Conservation (phyloP, 2,888 invertebrate species). For the Xanthorhoe designata region DNA sequence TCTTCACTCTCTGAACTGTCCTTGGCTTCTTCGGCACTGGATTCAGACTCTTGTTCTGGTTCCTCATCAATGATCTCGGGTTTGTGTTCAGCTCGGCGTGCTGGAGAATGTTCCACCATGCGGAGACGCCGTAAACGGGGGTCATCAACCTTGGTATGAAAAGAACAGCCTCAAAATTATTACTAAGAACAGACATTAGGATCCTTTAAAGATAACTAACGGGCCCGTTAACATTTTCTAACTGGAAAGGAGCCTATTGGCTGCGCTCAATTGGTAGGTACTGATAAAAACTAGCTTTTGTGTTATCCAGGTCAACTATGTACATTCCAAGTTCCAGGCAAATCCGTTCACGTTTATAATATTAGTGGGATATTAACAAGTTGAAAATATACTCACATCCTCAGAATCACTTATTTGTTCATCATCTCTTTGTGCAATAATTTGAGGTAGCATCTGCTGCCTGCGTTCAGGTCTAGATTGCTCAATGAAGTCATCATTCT, state of each 20-base stretch:
- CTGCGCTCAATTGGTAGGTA: too few species aligned
- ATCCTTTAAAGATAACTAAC: too few species aligned
- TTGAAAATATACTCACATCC: conserved; percentile 60
- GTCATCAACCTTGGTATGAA: conserved; percentile 88
- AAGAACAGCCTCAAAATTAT: background rate
- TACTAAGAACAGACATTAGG: background rate
- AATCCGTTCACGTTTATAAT: too few species aligned
- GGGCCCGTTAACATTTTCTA: too few species aligned
- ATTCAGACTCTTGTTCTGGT: conserved; percentile 73
- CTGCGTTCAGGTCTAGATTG: conserved; percentile 74
- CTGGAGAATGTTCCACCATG: conserved; percentile 84
- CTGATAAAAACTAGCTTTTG: too few species aligned
- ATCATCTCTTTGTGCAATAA: conserved; percentile 68
- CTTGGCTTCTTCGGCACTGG: conserved; percentile 73
- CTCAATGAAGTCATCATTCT: conserved; percentile 94
- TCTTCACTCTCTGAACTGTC: conserved; percentile 90
- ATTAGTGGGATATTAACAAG: too few species aligned
- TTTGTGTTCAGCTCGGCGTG: conserved; percentile 85
- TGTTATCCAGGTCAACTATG: too few species aligned
- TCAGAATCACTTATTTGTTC: conserved; percentile 71
- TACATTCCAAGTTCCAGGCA: too few species aligned
- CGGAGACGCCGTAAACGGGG: conserved; percentile 92
- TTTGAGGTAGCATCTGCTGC: conserved; percentile 68
- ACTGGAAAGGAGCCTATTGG: too few species aligned
- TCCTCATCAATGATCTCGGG: conserved; percentile 80